phyloP scores from a whole-genome alignment of 64 coral and sea anemone genomes.

The Actinia equina region DNA sequence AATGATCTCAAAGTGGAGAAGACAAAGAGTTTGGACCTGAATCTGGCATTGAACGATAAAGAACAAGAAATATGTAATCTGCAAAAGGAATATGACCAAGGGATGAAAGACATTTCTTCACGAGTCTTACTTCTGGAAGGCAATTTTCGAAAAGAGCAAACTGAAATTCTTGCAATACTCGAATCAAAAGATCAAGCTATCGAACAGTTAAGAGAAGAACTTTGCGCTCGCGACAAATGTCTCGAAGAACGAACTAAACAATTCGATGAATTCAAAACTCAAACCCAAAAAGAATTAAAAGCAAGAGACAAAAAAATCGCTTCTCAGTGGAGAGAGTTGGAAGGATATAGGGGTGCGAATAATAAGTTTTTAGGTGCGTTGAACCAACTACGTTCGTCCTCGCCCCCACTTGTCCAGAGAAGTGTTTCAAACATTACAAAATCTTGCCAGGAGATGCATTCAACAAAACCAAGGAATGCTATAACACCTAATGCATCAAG shows the following conservation, averaged over 20 bases:
- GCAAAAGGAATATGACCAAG: slow-evolving; percentile 31
- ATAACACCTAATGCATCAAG: background rate
- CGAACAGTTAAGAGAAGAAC: slow-evolving; percentile 19
- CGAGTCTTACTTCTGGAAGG: slow-evolving; percentile 28
- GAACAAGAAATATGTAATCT: slow-evolving; percentile 16
- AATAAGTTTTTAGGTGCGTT: slow-evolving; percentile 39
- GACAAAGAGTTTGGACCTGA: slow-evolving; percentile 34
- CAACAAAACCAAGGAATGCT: background rate
- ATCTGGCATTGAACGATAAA: slow-evolving; percentile 29
- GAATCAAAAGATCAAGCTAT: slow-evolving; percentile 31
- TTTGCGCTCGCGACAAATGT: slow-evolving; percentile 2
- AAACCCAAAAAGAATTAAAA: slow-evolving; percentile 26
- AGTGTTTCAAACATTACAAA: slow-evolving; percentile 17
- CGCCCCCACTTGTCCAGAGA: background rate
- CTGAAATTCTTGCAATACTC: slow-evolving; percentile 26
- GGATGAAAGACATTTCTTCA: slow-evolving; percentile 46
- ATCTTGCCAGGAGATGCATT: background rate
- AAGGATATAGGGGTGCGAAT: slow-evolving; percentile 42
- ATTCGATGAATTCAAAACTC: slow-evolving; percentile 1
- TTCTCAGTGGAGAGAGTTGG: slow-evolving; percentile 44
- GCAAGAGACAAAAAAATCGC: slow-evolving; percentile 40
- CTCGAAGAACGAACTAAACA: slow-evolving; percentile 26
- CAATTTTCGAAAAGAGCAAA: slow-evolving; percentile 51
- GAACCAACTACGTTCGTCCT: slow-evolving; percentile 21
- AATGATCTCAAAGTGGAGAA: slow-evolving; percentile 47